These are phyloP conservation scores for Callocephalon fimbriatum DNA, from an alignment of 2,113 vertebrate genomes.

Conservation along the genomic window DNA sequence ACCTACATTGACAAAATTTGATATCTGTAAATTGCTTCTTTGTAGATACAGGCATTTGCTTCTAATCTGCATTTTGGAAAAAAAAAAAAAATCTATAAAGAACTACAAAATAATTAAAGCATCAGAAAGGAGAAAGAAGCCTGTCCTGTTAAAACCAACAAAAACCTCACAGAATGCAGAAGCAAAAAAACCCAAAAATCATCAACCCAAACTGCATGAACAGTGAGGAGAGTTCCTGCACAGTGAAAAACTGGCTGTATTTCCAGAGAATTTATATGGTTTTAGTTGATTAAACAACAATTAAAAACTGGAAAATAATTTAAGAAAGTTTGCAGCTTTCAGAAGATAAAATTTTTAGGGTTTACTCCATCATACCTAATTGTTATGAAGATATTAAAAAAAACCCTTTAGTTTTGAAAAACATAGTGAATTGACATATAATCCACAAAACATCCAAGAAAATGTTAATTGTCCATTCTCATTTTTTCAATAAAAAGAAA, in stretches of 20 bases:
- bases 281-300: not conserved
- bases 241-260: not conserved
- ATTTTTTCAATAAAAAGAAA: not conserved
- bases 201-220: not conserved
- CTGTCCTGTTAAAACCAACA: not conserved
- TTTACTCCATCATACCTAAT: not conserved
- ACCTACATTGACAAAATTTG: not conserved
- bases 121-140: not conserved
- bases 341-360: accelerated
- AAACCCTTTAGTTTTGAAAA: not conserved
- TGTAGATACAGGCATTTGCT: not conserved
- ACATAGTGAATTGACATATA: not conserved
- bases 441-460: not conserved
- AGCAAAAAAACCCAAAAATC: not conserved
- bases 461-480: not conserved
- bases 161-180: not conserved
- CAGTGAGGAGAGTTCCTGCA: not conserved
- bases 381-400: not conserved
- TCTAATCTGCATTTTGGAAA: not conserved
- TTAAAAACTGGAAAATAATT: not conserved
- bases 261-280: not conserved
- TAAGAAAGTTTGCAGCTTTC: not conserved
- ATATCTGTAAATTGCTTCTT: not conserved
- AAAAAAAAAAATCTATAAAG: not conserved
- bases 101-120: not conserved